phyloP scores from a whole-genome alignment of 2,797 vertebrate genomes.

The Gymnoscopelus microlampas region DNA sequence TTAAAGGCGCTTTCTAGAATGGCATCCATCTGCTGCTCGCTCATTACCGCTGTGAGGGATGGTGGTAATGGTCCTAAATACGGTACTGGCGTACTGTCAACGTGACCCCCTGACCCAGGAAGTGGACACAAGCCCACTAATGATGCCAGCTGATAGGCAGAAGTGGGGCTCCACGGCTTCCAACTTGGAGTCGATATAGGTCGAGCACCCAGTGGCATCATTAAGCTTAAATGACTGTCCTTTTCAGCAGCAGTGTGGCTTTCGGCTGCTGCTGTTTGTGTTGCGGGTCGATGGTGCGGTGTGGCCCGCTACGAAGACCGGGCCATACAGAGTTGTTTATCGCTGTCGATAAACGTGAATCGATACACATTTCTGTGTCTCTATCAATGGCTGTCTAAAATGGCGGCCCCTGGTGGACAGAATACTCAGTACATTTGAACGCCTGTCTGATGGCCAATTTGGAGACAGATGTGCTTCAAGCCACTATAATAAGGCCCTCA shows the following conservation, averaged over 20 bases:
- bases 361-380: slow-evolving; percentile 16
- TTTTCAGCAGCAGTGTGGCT: not conserved
- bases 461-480: too few species aligned
- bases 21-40: slow-evolving; percentile 80
- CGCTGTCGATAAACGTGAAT: slow-evolving; percentile 37
- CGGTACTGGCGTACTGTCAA: slow-evolving; percentile 71
- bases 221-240: slow-evolving; percentile 64
- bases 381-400: too few species aligned
- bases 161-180: slow-evolving; percentile 37
- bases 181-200: slow-evolving; percentile 23
- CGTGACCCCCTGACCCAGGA: slow-evolving; percentile 74
- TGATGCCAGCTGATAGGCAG: slow-evolving; percentile 66
- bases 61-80: slow-evolving; percentile 78
- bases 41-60: slow-evolving; percentile 79
- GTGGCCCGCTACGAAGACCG: not conserved
- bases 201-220: slow-evolving; percentile 39
- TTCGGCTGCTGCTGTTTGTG: not conserved
- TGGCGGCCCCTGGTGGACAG: too few species aligned
- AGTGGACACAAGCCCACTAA: slow-evolving; percentile 75
- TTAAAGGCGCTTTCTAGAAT: slow-evolving; percentile 78
- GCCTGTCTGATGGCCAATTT: too few species aligned
- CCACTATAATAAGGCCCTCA: too few species aligned
- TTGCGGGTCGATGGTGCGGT: slow-evolving; percentile 9
- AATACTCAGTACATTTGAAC: too few species aligned
- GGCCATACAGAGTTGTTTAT: slow-evolving; percentile 19